Conservation (phyloP, 2,888 invertebrate genomes). For the Trichogramma dendrolimi region DNA sequence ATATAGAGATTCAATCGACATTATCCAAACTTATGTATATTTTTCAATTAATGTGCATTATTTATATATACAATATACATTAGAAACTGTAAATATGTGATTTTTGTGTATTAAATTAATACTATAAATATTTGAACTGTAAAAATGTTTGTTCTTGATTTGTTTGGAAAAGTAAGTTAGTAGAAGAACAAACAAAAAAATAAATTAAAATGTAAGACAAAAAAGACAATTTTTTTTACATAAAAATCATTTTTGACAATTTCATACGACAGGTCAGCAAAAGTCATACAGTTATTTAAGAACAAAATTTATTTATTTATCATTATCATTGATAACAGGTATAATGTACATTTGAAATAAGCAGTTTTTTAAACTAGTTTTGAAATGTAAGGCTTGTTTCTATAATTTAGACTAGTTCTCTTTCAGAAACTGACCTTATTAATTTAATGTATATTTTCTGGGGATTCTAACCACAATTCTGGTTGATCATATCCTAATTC, state of each 20-base stretch:
- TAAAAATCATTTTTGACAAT: constrained; percentile 1
- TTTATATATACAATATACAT: constrained; percentile 46
- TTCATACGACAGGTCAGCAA: constrained; percentile 3
- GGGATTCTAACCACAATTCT: constrained; percentile 78
- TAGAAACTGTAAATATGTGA: constrained; percentile 48
- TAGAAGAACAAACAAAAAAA: constrained; percentile 35
- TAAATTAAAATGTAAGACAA: constrained; percentile 42
- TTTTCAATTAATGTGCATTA: constrained; percentile 45
- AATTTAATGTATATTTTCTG: constrained; percentile 62
- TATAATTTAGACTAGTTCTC: constrained; percentile 25
- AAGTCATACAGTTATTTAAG: neutral
- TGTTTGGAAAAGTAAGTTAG: constrained; percentile 36
- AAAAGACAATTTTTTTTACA: constrained; percentile 36
- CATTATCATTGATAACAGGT: constrained; percentile 19
- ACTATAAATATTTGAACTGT: constrained; percentile 46
- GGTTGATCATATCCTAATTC: constrained; percentile 97
- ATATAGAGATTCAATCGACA: constrained; percentile 30
- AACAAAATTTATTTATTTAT: constrained; percentile 25
- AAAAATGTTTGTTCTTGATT: constrained; percentile 37
- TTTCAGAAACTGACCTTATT: constrained; percentile 26
- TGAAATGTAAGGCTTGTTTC: constrained; percentile 17
- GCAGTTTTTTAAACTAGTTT: constrained; percentile 15
- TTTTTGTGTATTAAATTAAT: constrained; percentile 42
- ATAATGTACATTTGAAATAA: constrained; percentile 26
- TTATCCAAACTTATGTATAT: constrained; percentile 34